Evolutionary conservation across 2,888 invertebrate species (phyloP), one percentile per base, ranked within the genome.

Genomic region (Diaperis boleti): DNA sequence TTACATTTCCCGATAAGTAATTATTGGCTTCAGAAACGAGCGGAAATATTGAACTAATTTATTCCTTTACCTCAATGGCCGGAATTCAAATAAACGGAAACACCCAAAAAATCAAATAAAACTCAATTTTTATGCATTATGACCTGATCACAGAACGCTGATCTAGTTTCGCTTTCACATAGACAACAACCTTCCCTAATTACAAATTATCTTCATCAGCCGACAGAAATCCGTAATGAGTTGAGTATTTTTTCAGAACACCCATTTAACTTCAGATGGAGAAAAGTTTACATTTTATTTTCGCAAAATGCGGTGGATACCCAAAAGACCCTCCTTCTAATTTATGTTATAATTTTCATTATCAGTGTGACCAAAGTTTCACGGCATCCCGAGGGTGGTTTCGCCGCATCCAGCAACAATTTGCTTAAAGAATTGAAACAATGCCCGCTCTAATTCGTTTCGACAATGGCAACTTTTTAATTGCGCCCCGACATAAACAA

Each of bases 341-440:
- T 52, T 52, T 52, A 52, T 52, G 52, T 22, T 39, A 52, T 52
- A 52, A 52, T 52, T 52, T 52, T 52, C 52, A 52, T 52, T 52
- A 52, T 52, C 52, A 52, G 52, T 14, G 47, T 33, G 17, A 39
- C 22, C 52, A 39, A 50, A 50, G 37, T 52, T 52, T 52, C 22
- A 39, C 52, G 37, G 52, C 52, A 52, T 49, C 47, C 45, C 47
- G 47, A 33, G 47, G 47, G 52, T 26, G 37, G 52, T 26, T 52
- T 18, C 14, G 52, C 26, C 22, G 52, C 39, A 20, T 42, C 42
- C 54, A 41, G 29, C 54, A 55, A 45, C 56, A 56, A 45, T 57
- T 47, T 57, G 37, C 45, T 45, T 45, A 44, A 57, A 57, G 57
- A 47, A 57, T 57, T 45, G 57, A 37, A 47, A 57, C 57, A 57